Evolutionary conservation across 2,113 vertebrate genomes (phyloP), one percentile per base, ranked within the genome.

Genomic region (Ochotona princeps): DNA sequence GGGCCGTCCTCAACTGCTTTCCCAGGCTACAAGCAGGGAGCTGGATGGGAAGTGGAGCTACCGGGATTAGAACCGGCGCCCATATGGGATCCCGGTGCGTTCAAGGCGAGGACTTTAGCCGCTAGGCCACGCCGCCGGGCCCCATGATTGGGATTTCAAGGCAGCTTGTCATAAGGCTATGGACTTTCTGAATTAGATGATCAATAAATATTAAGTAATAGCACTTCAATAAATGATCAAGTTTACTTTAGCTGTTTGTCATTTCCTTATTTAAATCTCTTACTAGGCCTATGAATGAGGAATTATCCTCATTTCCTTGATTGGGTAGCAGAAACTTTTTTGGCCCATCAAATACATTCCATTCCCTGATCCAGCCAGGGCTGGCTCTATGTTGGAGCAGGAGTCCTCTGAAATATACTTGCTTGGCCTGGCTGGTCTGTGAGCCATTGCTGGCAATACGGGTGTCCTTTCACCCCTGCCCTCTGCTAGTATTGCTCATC

Each of bases 261-360:
- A 21, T 32, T n/a, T 63, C 17, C 65, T 69, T 72, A 84, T 83
- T 75, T 83, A 90, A 61, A 76, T 81, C 21, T 91, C 21, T 81
- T 65, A 80, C 26, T 63, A 47, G 30, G 25, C 32, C 49, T 70
- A 81, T 54, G 49, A 74, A 93, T 60, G 60, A 83, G 44, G 44
- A 73, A 83, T 83, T 63, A 74, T 44, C 7, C 51, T 32, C 70
- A 63, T 73, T 91, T 82, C 63, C 11, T 49, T 94, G 61, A 90
- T 21, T 78, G 82, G 69, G n/a, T 32, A 66, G 79, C 9, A 90
- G 17, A 65, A 21, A 9, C 32, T 13, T 23, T 44, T 86, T 86
- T 70, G 69, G 61, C 75, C 49, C 7, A 67, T 66, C 32, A 44
- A 54, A 81, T 35, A 74, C 18, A n/a, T 72, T 90, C 74, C 47